These are phyloP conservation scores for Neopelma chrysocephalum DNA, from an alignment of 2,797 vertebrate species.

Conservation along the genomic window DNA sequence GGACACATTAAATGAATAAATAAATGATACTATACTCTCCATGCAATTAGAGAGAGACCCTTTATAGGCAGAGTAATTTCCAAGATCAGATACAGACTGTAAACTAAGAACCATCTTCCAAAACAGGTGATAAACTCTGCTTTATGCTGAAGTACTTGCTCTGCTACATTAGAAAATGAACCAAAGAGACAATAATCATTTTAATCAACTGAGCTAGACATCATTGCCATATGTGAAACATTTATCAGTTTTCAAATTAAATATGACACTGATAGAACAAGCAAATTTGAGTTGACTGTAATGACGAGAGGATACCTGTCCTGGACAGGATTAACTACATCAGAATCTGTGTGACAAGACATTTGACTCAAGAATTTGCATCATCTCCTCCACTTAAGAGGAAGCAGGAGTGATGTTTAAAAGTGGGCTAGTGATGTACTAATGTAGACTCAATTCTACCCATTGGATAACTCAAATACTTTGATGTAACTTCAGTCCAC, in stretches of 20 bases:
- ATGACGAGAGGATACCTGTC: neutral
- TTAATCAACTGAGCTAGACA: neutral
- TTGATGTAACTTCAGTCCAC: neutral
- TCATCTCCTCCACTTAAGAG: neutral
- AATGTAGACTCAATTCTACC: neutral
- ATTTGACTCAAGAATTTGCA: neutral
- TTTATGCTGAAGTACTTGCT: neutral
- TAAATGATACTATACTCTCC: neutral
- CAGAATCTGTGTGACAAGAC: neutral
- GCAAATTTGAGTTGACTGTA: neutral
- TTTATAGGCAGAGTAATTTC: neutral
- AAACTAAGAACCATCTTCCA: neutral
- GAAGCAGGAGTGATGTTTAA: neutral
- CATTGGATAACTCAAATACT: neutral
- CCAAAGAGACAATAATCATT: neutral
- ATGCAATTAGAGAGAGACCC: neutral
- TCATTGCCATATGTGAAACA: neutral
- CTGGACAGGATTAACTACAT: neutral
- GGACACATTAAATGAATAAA: neutral
- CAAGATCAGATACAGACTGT: neutral
- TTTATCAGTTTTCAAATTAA: neutral
- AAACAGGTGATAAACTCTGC: neutral
- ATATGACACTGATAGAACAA: neutral
- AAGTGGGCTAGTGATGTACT: neutral
- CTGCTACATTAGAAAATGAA: neutral